Percentiles rank a stretch among this genome's conserved stretches.
phyloP scores from a whole-genome alignment of 37 sponge, comb jelly and placozoan species.

The Aplysina aerophoba region DNA sequence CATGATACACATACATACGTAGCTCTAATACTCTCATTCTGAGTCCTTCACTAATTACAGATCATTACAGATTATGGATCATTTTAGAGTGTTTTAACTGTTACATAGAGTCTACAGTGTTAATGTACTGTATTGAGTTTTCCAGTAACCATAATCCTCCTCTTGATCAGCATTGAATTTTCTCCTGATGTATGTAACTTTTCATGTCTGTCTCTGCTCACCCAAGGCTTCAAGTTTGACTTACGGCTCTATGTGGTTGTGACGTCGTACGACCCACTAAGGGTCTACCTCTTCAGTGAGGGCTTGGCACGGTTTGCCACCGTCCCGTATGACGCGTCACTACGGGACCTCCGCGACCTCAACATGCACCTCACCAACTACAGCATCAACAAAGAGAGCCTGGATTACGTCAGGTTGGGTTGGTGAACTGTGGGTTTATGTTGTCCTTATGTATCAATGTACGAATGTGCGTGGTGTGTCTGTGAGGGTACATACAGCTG shows the following conservation, averaged over 20 bases:
- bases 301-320: slow-evolving; percentile 81
- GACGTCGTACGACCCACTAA: slow-evolving; percentile 73
- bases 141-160: background rate
- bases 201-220: background rate
- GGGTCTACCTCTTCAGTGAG: slow-evolving; percentile 76
- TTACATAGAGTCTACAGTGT: no score
- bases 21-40: no score
- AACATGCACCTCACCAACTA: slow-evolving; percentile 91
- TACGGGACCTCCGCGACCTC: slow-evolving; percentile 54
- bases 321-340: slow-evolving; percentile 47
- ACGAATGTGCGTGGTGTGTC: background rate
- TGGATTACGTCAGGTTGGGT: slow-evolving; percentile 62
- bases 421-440: background rate
- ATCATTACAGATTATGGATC: no score
- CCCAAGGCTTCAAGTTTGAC: slow-evolving; percentile 81
- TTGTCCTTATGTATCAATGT: background rate
- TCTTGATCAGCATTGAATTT: background rate
- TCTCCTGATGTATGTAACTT: background rate
- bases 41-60: no score
- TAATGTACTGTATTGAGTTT: no score
- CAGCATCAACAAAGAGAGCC: slow-evolving; percentile 76
- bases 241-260: slow-evolving; percentile 79
- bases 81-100: no score
- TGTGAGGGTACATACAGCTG: background rate
- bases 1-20: no score